phyloP scores from a whole-genome alignment of 2,888 invertebrate species.

The Chironomus riparius region DNA sequence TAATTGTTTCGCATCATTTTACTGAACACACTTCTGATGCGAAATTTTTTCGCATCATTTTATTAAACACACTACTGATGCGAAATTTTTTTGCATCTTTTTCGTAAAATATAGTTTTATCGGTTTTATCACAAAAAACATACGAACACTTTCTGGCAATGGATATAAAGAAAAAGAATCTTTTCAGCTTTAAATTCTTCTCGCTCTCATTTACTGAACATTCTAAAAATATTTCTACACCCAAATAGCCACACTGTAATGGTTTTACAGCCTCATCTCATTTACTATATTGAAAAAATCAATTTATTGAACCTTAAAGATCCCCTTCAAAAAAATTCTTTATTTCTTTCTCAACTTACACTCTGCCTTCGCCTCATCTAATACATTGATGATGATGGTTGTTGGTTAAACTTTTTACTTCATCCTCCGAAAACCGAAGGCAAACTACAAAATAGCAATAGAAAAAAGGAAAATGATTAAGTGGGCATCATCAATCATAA shows the following conservation, averaged over 20 bases:
- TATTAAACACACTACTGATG: no score
- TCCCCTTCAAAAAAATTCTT: not conserved
- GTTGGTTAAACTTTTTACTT: no score
- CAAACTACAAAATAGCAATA: not conserved
- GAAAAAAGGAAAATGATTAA: conserved; percentile 15
- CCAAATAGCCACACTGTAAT: not conserved
- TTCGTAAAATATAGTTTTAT: no score
- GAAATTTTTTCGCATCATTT: no score
- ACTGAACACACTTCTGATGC: not conserved
- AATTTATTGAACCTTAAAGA: conserved; percentile 20
- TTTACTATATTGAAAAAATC: not conserved
- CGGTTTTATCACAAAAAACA: no score
- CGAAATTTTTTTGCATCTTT: no score
- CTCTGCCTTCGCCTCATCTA: no score
- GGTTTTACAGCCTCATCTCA: not conserved
- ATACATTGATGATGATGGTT: not conserved
- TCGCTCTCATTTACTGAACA: not conserved
- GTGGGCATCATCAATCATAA: conserved; percentile 17
- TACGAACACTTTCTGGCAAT: no score
- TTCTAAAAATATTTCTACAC: not conserved
- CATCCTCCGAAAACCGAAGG: not conserved
- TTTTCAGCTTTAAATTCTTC: no score
- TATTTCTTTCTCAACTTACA: not conserved
- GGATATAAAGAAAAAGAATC: no score
- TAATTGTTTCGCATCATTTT: no score